Evolutionary conservation across 1,140 invertebrate genomes (phyloP), one percentile per base, ranked within the genome.

Genomic region (Linepithema humile): DNA sequence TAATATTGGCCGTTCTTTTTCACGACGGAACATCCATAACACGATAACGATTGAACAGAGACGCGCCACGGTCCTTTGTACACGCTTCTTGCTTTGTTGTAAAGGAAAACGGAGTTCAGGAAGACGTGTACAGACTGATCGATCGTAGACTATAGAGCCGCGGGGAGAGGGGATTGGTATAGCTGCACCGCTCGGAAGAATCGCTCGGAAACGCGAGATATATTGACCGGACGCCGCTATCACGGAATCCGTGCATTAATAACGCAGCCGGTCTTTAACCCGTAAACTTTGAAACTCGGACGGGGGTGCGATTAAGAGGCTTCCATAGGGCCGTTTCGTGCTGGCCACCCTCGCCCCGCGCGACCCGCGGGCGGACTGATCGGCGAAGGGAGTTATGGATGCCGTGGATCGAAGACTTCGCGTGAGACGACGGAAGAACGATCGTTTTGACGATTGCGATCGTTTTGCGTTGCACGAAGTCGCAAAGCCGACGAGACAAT

Each of bases 211-310:
- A 89, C 88, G 85, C 86, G 88, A 90, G 91, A 91, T 90, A 88
- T 90, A 91, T 91, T 90, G 91, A 89, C 88, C 85, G 82, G 72
- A 83, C 84, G 59, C 75, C 72, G 85, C 62, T 90, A 90, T 91
- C 87, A 88, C 91, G 91, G 88, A 89, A 91, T 92, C 87, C 83
- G 85, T 88, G 89, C 91, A 92, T 93, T 92, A 92, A 92, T 91
- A 92, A 93, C 85, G 83, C 90, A 64, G 82, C 75, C 86, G 89
- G 88, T 90, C 88, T 91, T 89, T 84, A 90, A 91, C 90, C 88
- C 78, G 86, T 88, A 91, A 92, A 92, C 89, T 93, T 92, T 86
- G 91, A 91, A 90, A 87, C 90, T 90, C 89, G 88, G 89, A 91
- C 89, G 87, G 89, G 88, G 89, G 89, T 80, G 90, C 87, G 91